Conservation (phyloP, 2,888 invertebrate genomes). For the Epistrophe eligans region DNA sequence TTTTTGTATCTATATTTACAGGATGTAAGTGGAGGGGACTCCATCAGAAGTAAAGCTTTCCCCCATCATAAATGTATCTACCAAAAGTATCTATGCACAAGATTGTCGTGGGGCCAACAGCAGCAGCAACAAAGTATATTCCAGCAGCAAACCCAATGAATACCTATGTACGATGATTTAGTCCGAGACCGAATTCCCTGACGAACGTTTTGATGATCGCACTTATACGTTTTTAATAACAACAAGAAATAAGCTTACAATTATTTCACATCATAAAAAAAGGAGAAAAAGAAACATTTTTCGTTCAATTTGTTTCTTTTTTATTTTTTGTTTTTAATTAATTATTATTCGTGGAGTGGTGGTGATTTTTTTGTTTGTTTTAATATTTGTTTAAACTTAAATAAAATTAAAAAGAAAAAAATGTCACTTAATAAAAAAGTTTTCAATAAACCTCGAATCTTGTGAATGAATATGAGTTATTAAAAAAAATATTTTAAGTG, state of each 20-base stretch:
- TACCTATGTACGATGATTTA: slow-evolving; percentile 77
- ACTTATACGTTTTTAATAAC: slow-evolving; percentile 10
- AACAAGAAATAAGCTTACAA: slow-evolving; percentile 25
- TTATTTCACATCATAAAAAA: slow-evolving; percentile 27
- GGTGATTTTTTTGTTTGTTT: slow-evolving; percentile 46
- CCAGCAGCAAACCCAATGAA: slow-evolving; percentile 56
- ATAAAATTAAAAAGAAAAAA: background rate
- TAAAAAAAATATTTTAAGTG: slow-evolving; percentile 8
- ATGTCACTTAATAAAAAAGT: slow-evolving; percentile 12
- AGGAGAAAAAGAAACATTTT: slow-evolving; percentile 12
- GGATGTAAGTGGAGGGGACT: slow-evolving; percentile 54
- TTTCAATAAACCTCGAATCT: slow-evolving; percentile 23
- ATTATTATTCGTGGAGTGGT: slow-evolving; percentile 51
- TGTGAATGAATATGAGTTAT: slow-evolving; percentile 24
- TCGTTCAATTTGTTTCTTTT: slow-evolving; percentile 30
- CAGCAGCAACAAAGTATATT: slow-evolving; percentile 55
- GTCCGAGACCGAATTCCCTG: slow-evolving; percentile 82
- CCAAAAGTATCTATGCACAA: slow-evolving; percentile 67
- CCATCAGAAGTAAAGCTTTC: slow-evolving; percentile 42
- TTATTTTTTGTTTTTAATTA: background rate
- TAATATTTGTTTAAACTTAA: slow-evolving; percentile 19
- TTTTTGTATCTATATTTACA: slow-evolving; percentile 52
- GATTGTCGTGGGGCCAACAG: background rate
- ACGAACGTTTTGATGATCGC: slow-evolving; percentile 81
- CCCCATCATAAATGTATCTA: slow-evolving; percentile 64